A percentile compares a stretch with the other conserved stretches of the same genome.
Evolutionary conservation across 23 tunicate genomes (phyloP).

Genomic region (Oikopleura albicans): DNA sequence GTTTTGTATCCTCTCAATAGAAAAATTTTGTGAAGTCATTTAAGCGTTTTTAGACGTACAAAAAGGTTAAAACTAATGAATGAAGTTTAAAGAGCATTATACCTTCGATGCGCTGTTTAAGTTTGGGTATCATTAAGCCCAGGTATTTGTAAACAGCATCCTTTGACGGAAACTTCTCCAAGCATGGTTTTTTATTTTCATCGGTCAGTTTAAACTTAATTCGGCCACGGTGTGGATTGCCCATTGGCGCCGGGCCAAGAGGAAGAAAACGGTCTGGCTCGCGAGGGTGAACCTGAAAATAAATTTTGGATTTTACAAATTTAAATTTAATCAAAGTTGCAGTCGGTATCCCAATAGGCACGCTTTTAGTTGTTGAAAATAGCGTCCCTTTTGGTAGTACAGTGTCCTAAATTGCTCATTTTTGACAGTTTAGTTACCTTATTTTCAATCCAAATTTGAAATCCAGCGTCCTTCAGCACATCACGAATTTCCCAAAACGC

Average conservation of each 20-base stretch:
- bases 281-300: slow-evolving; percentile 5
- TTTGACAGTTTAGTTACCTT: slow-evolving; percentile 1
- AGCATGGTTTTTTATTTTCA: not conserved
- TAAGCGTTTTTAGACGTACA: too few relatives aligned
- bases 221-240: slow-evolving; percentile 6
- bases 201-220: not conserved
- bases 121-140: not conserved
- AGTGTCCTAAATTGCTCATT: too few relatives aligned
- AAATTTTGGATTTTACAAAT: not conserved
- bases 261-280: slow-evolving; percentile 9
- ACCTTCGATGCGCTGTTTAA: not conserved
- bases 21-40: too few relatives aligned
- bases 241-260: slow-evolving; percentile 15
- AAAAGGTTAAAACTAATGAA: too few relatives aligned
- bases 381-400: too few relatives aligned
- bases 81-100: too few relatives aligned
- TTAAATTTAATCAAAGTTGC: not conserved
- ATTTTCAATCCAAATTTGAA: not conserved
- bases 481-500: not conserved
- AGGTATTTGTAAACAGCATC: not conserved
- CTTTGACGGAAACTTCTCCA: not conserved
- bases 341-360: too few relatives aligned
- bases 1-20: too few relatives aligned
- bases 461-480: not conserved
- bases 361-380: too few relatives aligned